Conservation (phyloP, 1,140 invertebrate genomes). For the Macrocentrus cingulum region DNA sequence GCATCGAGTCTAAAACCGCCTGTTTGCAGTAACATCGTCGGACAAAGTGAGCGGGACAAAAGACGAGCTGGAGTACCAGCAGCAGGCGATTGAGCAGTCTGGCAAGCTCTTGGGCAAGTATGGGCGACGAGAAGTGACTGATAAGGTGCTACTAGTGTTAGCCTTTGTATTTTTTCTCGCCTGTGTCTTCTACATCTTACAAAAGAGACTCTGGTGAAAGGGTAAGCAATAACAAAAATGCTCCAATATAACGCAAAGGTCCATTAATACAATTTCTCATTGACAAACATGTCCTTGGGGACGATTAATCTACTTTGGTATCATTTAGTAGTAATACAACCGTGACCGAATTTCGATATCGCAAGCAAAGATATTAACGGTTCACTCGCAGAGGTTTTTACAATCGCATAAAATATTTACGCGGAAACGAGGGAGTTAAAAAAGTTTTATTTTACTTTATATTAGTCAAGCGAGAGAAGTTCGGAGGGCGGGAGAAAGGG, state of each 20-base stretch:
- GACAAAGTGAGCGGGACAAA: constrained; percentile 68
- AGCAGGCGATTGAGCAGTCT: constrained; percentile 83
- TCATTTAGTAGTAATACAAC: not conserved
- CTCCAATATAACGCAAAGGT: constrained; percentile 1
- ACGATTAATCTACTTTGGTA: not conserved
- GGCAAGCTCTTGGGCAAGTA: constrained; percentile 92
- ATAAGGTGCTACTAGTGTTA: constrained; percentile 88
- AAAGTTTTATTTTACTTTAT: too few relatives aligned
- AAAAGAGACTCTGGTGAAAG: constrained; percentile 70
- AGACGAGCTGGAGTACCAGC: constrained; percentile 83
- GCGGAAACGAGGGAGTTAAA: not conserved
- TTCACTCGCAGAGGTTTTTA: not conserved
- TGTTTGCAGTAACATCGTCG: constrained; percentile 55
- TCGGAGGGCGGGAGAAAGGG: too few relatives aligned
- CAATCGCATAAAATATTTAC: not conserved
- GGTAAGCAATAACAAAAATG: not conserved
- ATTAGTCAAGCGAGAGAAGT: too few relatives aligned
- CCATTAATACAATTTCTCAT: not conserved
- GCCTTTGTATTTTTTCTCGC: constrained; percentile 91
- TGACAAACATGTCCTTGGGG: not conserved
- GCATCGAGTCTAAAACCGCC: too few relatives aligned
- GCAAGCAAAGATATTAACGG: not conserved
- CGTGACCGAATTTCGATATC: not conserved
- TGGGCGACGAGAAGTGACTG: constrained; percentile 88
- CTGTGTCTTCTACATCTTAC: constrained; percentile 88